Conservation (phyloP, 2,888 invertebrate genomes). For the Andrena marginata region DNA sequence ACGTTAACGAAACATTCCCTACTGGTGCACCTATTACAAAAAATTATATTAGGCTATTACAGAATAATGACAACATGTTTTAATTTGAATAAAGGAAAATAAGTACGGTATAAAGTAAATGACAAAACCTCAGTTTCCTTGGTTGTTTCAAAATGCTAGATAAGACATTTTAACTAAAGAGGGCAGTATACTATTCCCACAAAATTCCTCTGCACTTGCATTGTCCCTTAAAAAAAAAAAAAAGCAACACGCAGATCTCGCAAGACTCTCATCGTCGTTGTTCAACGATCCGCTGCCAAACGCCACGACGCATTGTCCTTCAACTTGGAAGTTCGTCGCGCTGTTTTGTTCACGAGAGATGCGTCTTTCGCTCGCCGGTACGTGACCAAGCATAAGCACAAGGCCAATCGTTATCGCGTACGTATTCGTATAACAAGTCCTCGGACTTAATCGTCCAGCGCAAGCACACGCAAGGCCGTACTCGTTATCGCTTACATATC, state of each 20-base stretch:
- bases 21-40: too few species aligned
- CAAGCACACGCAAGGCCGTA: conserved; percentile 75
- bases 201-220: too few species aligned
- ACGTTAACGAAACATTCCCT: too few species aligned
- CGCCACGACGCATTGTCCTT: neutral
- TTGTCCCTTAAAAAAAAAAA: neutral
- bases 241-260: neutral
- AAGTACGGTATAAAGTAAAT: too few species aligned
- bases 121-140: too few species aligned
- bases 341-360: conserved; percentile 31
- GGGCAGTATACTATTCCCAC: too few species aligned
- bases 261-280: neutral
- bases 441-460: conserved; percentile 75
- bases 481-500: conserved; percentile 73
- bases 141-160: too few species aligned
- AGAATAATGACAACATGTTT: too few species aligned
- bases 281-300: neutral
- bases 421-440: conserved; percentile 71
- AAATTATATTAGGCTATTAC: too few species aligned
- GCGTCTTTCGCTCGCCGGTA: conserved; percentile 18
- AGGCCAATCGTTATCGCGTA: conserved; percentile 64
- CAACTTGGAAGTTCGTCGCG: conserved; percentile 39
- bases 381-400: conserved; percentile 49
- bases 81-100: too few species aligned
- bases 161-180: too few species aligned